phyloP scores from a whole-genome alignment of 2,113 vertebrate species.

The Falcunculus frontatus region DNA sequence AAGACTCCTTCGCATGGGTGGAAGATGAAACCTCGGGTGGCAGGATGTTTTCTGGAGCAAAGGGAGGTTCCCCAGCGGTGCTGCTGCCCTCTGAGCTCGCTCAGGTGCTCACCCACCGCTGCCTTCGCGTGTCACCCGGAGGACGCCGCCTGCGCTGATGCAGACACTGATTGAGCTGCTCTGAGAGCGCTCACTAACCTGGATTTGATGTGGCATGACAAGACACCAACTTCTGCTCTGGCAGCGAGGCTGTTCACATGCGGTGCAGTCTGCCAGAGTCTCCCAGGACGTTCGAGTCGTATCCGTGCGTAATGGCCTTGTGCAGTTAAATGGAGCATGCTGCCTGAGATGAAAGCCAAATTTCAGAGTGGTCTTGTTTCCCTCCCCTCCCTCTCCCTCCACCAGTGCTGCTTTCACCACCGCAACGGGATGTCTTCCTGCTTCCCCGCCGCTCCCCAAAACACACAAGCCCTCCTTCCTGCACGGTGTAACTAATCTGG shows the following conservation, averaged over 20 bases:
- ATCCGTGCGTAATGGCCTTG: not conserved
- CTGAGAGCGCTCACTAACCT: not conserved
- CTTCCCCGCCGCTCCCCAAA: not conserved
- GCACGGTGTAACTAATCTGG: constrained; percentile 4
- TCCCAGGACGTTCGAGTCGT: fast-evolving
- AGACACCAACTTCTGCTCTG: not conserved
- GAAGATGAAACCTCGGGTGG: not conserved
- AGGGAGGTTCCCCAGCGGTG: not conserved
- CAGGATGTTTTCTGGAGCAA: not conserved
- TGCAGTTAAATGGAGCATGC: not conserved
- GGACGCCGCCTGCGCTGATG: fast-evolving
- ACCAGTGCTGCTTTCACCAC: not conserved
- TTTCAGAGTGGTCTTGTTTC: not conserved
- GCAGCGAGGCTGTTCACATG: not conserved
- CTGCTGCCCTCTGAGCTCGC: not conserved
- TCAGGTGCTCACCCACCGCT: not conserved
- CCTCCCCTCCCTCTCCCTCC: not conserved
- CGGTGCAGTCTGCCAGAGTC: not conserved
- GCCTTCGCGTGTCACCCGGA: fast-evolving
- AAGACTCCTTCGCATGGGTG: not conserved
- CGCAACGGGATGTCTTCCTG: not conserved
- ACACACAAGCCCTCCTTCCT: not conserved
- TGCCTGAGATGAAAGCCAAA: not conserved
- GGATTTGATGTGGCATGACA: not conserved
- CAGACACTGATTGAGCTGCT: not conserved